Conservation (phyloP, 1,140 invertebrate genomes). For the Amyelois transitella region DNA sequence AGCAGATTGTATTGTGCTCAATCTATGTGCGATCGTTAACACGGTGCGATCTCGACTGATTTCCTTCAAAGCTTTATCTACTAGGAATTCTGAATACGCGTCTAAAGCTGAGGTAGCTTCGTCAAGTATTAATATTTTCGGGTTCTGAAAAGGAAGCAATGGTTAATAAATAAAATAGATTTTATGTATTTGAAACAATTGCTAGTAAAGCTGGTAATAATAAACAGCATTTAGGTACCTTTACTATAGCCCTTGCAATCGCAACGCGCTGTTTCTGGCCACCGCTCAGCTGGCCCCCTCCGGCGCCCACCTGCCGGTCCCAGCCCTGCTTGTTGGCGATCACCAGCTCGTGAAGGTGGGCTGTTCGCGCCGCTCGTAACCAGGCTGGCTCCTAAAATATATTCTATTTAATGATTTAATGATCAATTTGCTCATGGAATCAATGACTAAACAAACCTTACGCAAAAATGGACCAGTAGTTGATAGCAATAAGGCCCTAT, state of each 20-base stretch:
- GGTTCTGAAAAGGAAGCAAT: constrained; percentile 76
- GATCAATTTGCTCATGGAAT: too few species aligned
- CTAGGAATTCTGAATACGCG: constrained; percentile 90
- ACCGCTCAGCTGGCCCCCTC: constrained; percentile 87
- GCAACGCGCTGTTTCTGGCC: constrained; percentile 92
- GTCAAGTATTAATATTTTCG: constrained; percentile 88
- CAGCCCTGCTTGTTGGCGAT: constrained; percentile 82
- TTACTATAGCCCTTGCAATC: constrained; percentile 92
- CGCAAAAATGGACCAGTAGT: too few species aligned
- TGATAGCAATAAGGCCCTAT: too few species aligned
- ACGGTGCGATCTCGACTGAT: constrained; percentile 88
- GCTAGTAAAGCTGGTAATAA: neutral
- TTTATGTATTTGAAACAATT: neutral
- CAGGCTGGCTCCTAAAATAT: constrained; percentile 53
- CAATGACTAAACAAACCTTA: too few species aligned
- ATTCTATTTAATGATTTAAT: neutral
- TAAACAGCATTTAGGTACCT: constrained; percentile 74
- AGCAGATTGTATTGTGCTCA: constrained; percentile 94
- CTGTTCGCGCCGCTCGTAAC: constrained; percentile 77
- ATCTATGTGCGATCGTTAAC: constrained; percentile 92
- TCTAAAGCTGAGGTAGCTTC: constrained; percentile 95
- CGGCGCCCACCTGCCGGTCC: constrained; percentile 86
- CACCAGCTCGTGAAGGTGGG: constrained; percentile 90
- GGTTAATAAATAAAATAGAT: neutral
- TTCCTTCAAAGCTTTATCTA: constrained; percentile 89